Base-by-base conservation (phyloP, 2,797 vertebrate genomes). In the Argentina silus region DNA sequence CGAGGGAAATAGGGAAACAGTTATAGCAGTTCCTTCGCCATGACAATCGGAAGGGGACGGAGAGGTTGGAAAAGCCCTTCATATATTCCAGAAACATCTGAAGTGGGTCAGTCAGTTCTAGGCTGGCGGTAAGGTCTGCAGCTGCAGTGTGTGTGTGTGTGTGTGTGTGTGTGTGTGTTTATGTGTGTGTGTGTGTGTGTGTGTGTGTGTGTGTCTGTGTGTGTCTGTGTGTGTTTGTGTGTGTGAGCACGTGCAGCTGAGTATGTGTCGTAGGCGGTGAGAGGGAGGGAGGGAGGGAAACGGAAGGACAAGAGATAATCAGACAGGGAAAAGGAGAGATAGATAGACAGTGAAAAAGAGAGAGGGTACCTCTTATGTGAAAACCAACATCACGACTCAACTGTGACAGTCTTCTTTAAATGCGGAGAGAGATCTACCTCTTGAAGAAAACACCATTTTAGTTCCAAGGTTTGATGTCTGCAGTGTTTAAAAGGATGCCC, bases 41-140 rank as follows among this genome's bases (percentile, higher is more conserved):
- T 87, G 72, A 85, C 72, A 79, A 81, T 75, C 76, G 65, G 68
- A 14, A 72, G 60, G 67, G 36, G 53, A 55, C 67, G 9, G 74
- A 60, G 66, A 78, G 50, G 78, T 42, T 84, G 90, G 92, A 93
- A 94, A 94, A 93, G 85, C 91, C 92, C 91, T 78, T 88, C 70
- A 88, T 64, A 71, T 90, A 66, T 90, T 92, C 86, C 87, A 91
- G 85, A 92, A 91, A 89, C 83, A 85, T 87, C 85, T 84, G 86
- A 93, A 94, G 88, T 93, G 91, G 92, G 93, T 93, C 93, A 93
- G 77, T 86, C 86, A 83, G 88, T 83, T 85, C 86, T 84, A 87
- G 78, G 85, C 85, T 86, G 87, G 86, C 85, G 85, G 82, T 83
- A 88, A 78, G 83, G 64, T 87, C 79, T 76, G 77, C 70, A 67